These are phyloP conservation scores for Daptonema setosum DNA, from an alignment of 2,888 invertebrate genomes.

Conservation along the genomic window DNA sequence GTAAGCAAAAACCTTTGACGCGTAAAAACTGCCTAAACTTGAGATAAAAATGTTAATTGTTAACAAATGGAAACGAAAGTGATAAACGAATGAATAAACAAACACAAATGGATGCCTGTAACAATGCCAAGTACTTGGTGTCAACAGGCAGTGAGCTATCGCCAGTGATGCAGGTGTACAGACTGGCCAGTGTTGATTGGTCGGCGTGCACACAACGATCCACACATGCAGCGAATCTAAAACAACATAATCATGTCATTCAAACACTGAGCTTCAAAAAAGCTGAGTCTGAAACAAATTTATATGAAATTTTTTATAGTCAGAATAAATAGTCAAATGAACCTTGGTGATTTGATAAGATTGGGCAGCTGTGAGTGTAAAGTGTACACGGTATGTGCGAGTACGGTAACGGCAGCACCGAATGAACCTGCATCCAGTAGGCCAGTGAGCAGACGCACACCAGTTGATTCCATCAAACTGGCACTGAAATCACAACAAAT, in stretches of 20 bases:
- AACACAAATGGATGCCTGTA: not conserved
- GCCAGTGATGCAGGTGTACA: not conserved
- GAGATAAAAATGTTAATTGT: not conserved
- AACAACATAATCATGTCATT: not conserved
- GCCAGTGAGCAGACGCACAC: slow-evolving; percentile 10
- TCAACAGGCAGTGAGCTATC: not conserved
- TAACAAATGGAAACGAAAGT: not conserved
- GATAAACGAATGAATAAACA: not conserved
- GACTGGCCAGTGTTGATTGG: slow-evolving; percentile 10
- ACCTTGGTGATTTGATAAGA: too few species aligned
- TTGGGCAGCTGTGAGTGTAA: too few species aligned
- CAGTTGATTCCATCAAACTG: slow-evolving; percentile 11
- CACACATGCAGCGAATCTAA: slow-evolving; percentile 17
- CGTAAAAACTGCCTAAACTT: not conserved
- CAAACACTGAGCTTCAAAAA: too few species aligned
- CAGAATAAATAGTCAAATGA: too few species aligned
- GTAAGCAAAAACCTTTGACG: not conserved
- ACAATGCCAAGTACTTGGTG: not conserved
- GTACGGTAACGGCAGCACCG: slow-evolving; percentile 11
- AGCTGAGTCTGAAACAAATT: too few species aligned
- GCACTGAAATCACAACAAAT: slow-evolving; percentile 12
- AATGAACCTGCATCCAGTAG: slow-evolving; percentile 12
- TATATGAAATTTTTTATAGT: too few species aligned
- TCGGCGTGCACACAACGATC: slow-evolving; percentile 20
- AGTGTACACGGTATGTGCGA: slow-evolving; percentile 8